phyloP scores from a whole-genome alignment of 2,797 vertebrate genomes.

The Gadopsis bispinosus region DNA sequence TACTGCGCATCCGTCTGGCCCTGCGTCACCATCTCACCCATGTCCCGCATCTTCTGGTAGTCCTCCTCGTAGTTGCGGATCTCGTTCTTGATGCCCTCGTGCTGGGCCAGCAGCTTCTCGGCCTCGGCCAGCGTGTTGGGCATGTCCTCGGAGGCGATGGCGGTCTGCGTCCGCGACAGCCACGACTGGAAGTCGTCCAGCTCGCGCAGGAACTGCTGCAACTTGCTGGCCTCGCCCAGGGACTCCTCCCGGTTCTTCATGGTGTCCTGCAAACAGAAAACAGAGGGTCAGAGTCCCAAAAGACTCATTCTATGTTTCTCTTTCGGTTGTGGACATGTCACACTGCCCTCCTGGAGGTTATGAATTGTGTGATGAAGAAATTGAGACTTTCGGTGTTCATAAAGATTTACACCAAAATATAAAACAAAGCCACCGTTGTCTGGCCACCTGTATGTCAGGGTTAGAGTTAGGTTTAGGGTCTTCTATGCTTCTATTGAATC shows the following conservation, averaged over 20 bases:
- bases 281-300: too few species aligned
- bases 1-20: slow-evolving; percentile 97
- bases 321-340: too few species aligned
- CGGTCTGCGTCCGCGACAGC: slow-evolving; percentile 96
- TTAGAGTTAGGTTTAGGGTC: too few species aligned
- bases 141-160: slow-evolving; percentile 97
- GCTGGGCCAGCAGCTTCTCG: slow-evolving; percentile 96
- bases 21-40: slow-evolving; percentile 99
- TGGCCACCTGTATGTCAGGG: too few species aligned
- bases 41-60: slow-evolving; percentile 99
- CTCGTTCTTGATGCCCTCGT: slow-evolving; percentile 97
- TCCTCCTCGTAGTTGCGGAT: slow-evolving; percentile 98
- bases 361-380: too few species aligned
- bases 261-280: slow-evolving; percentile 78
- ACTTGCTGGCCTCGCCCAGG: slow-evolving; percentile 96
- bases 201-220: slow-evolving; percentile 97
- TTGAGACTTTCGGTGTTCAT: too few species aligned
- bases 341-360: too few species aligned
- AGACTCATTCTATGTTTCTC: too few species aligned
- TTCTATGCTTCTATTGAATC: too few species aligned
- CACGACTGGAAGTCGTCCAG: slow-evolving; percentile 99
- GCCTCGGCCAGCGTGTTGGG: slow-evolving; percentile 95
- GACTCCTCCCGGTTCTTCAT: slow-evolving; percentile 95
- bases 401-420: too few species aligned
- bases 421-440: too few species aligned